Evolutionary conservation across 2,113 vertebrate species (phyloP).

Genomic region (Chamaetylas fuelleborni): DNA sequence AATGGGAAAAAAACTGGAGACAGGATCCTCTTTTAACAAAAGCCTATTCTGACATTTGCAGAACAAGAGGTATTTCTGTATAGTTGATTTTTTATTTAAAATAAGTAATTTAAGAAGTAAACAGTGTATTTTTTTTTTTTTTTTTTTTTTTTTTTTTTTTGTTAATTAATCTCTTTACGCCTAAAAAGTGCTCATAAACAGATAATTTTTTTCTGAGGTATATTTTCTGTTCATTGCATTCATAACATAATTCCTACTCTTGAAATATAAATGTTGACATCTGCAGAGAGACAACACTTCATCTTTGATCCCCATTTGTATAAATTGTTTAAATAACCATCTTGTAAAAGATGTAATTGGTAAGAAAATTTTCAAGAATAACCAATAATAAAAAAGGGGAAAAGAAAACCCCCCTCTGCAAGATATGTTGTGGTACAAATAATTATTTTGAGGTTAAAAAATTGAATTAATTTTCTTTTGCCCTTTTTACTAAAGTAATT

Average conservation of each 20-base stretch:
- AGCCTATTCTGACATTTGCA: background rate
- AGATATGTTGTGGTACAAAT: background rate
- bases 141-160: accelerated
- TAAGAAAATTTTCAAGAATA: background rate
- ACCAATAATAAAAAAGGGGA: accelerated
- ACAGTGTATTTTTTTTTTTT: background rate
- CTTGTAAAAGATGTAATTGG: background rate
- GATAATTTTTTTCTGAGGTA: background rate
- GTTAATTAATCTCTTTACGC: background rate
- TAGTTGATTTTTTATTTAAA: background rate
- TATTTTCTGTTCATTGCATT: background rate
- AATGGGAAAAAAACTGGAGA: background rate
- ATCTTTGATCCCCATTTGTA: background rate
- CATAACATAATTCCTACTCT: background rate
- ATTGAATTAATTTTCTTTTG: background rate
- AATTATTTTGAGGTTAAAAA: background rate
- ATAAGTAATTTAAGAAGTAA: background rate
- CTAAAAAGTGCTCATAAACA: background rate
- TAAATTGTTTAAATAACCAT: background rate
- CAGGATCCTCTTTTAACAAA: background rate
- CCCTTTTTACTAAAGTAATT: background rate
- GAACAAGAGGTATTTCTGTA: background rate
- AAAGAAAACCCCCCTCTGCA: accelerated
- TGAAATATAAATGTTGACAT: background rate
- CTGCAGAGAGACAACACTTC: accelerated